Evolutionary conservation across 2,797 vertebrate species (phyloP).

Genomic region (Yasuhikotakia modesta): DNA sequence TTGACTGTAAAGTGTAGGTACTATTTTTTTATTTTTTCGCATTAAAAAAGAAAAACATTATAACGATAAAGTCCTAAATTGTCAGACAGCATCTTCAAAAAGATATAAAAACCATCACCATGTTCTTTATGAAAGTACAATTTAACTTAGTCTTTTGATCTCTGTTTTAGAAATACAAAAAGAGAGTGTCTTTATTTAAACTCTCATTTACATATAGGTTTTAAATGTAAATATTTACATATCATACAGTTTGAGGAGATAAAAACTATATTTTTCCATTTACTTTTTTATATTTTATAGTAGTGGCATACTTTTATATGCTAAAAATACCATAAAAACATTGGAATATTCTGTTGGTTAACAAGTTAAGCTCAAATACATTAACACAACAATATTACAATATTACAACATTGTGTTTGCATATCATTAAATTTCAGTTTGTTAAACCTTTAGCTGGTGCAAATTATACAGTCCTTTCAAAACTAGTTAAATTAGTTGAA

Average conservation of each 20-base stretch:
- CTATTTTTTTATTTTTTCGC: conserved; percentile 22
- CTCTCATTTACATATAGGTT: conserved; percentile 25
- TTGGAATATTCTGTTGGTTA: not conserved
- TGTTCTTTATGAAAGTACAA: conserved; percentile 36
- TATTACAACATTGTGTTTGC: conserved; percentile 16
- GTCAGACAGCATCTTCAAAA: conserved; percentile 7
- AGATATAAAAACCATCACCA: conserved; percentile 33
- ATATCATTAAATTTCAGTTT: conserved; percentile 28
- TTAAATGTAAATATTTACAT: conserved; percentile 29
- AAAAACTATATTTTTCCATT: not conserved
- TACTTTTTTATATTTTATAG: not conserved
- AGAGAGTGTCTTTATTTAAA: conserved; percentile 7
- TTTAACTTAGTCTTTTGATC: conserved; percentile 10
- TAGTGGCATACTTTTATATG: not conserved
- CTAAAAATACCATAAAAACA: not conserved
- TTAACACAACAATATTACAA: not conserved
- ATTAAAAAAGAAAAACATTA: conserved; percentile 19
- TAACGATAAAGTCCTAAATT: not conserved
- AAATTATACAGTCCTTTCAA: conserved; percentile 20
- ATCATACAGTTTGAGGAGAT: conserved; percentile 26
- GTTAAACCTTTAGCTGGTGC: not conserved
- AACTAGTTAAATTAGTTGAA: conserved; percentile 9
- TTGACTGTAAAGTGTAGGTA: not conserved
- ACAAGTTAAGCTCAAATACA: conserved; percentile 7
- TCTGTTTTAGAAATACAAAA: conserved; percentile 13